A percentile compares a stretch with the other conserved stretches of the same genome.
These are phyloP conservation scores for Crenichthys baileyi DNA, from an alignment of 2,797 vertebrate genomes.

Conservation along the genomic window DNA sequence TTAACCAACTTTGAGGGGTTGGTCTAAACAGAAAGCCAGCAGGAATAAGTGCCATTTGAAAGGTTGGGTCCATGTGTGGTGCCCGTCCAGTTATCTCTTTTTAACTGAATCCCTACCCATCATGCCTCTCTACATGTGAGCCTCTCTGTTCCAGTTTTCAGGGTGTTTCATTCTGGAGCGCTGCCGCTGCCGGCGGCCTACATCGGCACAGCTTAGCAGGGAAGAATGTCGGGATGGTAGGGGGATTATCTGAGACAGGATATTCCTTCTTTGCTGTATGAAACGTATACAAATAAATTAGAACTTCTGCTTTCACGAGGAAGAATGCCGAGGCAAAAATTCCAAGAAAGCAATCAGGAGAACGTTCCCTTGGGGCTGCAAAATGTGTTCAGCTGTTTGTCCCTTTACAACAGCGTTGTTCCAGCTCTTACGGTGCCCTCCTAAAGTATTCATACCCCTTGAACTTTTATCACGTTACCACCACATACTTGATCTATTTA, in stretches of 20 bases:
- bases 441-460: background rate
- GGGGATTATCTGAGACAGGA: constrained; percentile 54
- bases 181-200: constrained; percentile 50
- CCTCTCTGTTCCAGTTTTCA: constrained; percentile 22
- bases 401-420: background rate
- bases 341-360: constrained; percentile 62
- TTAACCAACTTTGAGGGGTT: constrained; percentile 63
- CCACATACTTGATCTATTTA: background rate
- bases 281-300: constrained; percentile 72
- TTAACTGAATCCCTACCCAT: constrained; percentile 20
- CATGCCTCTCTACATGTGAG: constrained; percentile 16
- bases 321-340: constrained; percentile 64
- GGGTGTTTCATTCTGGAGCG: constrained; percentile 43
- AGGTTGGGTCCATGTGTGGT: background rate
- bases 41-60: background rate
- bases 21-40: constrained; percentile 41
- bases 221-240: constrained; percentile 60
- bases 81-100: background rate
- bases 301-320: constrained; percentile 48
- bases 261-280: constrained; percentile 52
- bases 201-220: constrained; percentile 37
- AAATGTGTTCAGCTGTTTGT: background rate
- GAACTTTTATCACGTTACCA: background rate
- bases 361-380: constrained; percentile 37
- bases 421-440: background rate